Evolutionary conservation across 2,888 invertebrate species (phyloP), one percentile per base, ranked within the genome.

Genomic region (Escarpia spicata): DNA sequence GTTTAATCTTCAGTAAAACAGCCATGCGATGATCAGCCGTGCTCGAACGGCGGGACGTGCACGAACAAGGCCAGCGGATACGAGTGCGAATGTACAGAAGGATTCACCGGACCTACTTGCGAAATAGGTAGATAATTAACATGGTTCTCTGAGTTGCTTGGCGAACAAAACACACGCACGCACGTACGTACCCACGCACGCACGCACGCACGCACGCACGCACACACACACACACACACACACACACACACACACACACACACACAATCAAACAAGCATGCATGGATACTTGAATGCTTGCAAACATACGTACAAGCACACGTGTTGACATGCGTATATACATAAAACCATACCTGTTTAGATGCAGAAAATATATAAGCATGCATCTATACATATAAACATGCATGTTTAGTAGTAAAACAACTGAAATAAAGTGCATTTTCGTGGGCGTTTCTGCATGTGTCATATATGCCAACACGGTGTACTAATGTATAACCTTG

Each of bases 81-180:
- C 6, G n/a, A 91, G n/a, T 91, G 91, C 45, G 45, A 12, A 37
- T 91, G 91, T 52, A 3, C 52, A 8, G 91, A 91, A 12, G 52
- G 31, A 44, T 91, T 52, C 91, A 91, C 91, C 10, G 91, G 91
- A 45, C 26, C 19, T 43, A 45, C 44, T n/a, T 91, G 91, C 52
- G 45, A 52, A 44, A 26, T n/a, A 75, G 75, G 75, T 75, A 75
- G 75, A 75, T n/a, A 75, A 75, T 26, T 19, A 9, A 26, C 75
- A 75, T 6, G 26, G n/a, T 2, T 75, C 75, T 26, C 8, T 52
- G 12, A 52, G 52, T 15, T 52, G 52, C 15, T 52, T 52, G 6
- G 52, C 1, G 8, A 9, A 52, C 15, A 45, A 45, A 9, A 45
- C 45, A 52, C 45, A 45, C 45, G 45, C 45, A 45, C 45, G 10